Evolutionary conservation across 1,140 invertebrate species (phyloP), one percentile per base, ranked within the genome.

Genomic region (Drosophila pachea): DNA sequence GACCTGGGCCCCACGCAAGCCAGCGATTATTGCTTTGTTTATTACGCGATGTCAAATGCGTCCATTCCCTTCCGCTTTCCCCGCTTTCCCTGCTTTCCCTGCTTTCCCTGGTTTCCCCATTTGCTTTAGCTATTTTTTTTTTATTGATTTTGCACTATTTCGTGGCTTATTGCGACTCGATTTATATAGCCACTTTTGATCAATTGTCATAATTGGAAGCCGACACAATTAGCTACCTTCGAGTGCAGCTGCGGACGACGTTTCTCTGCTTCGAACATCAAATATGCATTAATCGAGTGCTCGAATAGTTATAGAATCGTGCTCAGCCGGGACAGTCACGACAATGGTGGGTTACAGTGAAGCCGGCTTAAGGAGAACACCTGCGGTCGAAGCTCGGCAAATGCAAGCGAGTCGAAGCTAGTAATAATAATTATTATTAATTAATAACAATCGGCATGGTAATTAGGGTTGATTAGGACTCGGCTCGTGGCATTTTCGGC

Each of bases 1-100:
- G 22, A 22, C 22, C 22, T 22, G 22, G 22, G 22, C 22, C 22
- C 22, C 79, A 84, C 74, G 81, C 81, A 48, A 84, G 56, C 66
- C 66, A 62, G 49, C 76, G 76, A 81, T 84, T 84, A 83, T 75
- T 64, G n/a, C 54, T 14, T 45, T 67, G 55, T 60, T 67, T 56
- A 63, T 63, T 55, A 62, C 42, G 29, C 9, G 55, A 52, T 60
- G 64, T 60, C 38, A 66, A 55, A 48, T 8, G 45, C 11, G 36
- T 29, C 47, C 49, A 55, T 45, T 55, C 33, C 16, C 5, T 33
- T 12, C 22, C 3, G 9, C 12, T n/a, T 12, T 42, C 38, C 12
- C 11, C 38, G 11, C 11, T n/a, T 40, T 40, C 5, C 9, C 12
- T 4, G 4, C 38, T 12, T 12, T 42, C 8, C 8, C 38, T 40